Evolutionary conservation across 2,113 vertebrate genomes (phyloP).

Genomic region (Rhizomys pruinosus): DNA sequence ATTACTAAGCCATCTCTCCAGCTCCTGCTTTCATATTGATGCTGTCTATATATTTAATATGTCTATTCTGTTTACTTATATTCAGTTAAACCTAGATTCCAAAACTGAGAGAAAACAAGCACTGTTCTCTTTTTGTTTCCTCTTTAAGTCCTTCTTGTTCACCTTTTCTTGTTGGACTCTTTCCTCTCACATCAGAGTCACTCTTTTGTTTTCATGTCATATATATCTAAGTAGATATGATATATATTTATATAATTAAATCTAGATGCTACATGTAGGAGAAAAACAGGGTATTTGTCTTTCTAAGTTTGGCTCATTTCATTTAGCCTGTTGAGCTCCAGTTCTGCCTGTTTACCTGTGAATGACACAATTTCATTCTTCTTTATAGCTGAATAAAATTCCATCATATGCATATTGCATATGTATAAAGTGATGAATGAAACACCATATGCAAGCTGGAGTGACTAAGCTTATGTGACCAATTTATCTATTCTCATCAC

Average conservation of each 20-base stretch:
- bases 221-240: not conserved
- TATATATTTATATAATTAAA: not conserved
- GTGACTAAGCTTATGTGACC: not conserved
- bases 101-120: not conserved
- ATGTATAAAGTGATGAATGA: not conserved
- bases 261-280: not conserved
- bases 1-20: too few species aligned
- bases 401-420: not conserved
- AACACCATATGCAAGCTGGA: not conserved
- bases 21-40: too few species aligned
- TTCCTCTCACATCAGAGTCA: not conserved
- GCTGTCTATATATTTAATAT: too few species aligned
- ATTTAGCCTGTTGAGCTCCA: not conserved
- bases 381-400: not conserved
- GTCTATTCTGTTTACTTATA: too few species aligned
- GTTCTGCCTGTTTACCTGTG: not conserved
- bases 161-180: not conserved
- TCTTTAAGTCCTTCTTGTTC: not conserved
- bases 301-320: not conserved
- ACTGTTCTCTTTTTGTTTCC: not conserved
- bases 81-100: not conserved
- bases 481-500: not conserved
- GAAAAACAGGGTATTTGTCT: not conserved
- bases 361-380: not conserved
- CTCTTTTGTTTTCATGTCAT: not conserved